These are phyloP conservation scores for Rhabdophis nuchalis DNA, from an alignment of 2,797 vertebrate genomes.

Conservation along the genomic window DNA sequence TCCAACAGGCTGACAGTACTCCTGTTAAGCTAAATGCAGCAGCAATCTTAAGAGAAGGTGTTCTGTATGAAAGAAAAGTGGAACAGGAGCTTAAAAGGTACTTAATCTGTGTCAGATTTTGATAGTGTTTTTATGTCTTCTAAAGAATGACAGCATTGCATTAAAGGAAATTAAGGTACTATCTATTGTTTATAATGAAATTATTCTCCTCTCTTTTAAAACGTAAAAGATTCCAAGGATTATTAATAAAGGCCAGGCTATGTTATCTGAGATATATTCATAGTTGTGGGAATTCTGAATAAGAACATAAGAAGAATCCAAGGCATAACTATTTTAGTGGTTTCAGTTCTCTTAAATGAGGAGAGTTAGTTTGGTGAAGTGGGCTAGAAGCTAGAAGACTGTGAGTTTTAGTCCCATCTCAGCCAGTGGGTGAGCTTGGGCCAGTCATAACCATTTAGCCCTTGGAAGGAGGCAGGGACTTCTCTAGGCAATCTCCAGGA, in stretches of 20 bases:
- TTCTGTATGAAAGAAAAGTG: constrained; percentile 78
- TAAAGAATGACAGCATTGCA: too few species aligned
- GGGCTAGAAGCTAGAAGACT: not conserved
- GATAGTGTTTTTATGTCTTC: not conserved
- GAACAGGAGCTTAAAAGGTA: constrained; percentile 85
- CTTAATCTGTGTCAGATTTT: not conserved
- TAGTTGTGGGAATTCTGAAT: not conserved
- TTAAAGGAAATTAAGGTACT: not conserved
- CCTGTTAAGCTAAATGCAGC: constrained; percentile 86
- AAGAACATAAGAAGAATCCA: not conserved
- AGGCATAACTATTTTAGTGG: not conserved
- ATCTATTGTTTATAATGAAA: not conserved
- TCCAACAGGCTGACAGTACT: constrained; percentile 68
- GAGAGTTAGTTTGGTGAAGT: not conserved
- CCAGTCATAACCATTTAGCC: not conserved
- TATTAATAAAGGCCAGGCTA: not conserved
- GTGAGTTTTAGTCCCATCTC: not conserved
- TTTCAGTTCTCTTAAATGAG: not conserved
- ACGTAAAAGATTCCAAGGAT: not conserved
- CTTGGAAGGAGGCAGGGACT: not conserved
- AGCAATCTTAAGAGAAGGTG: constrained; percentile 82
- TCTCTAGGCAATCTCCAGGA: not conserved
- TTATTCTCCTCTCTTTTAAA: not conserved
- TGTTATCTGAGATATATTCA: not conserved
- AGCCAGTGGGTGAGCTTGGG: not conserved